These are phyloP conservation scores for Chrysaora quinquecirrha DNA, from an alignment of 30 jellyfish, hydroid and myxozoan genomes.

Conservation along the genomic window DNA sequence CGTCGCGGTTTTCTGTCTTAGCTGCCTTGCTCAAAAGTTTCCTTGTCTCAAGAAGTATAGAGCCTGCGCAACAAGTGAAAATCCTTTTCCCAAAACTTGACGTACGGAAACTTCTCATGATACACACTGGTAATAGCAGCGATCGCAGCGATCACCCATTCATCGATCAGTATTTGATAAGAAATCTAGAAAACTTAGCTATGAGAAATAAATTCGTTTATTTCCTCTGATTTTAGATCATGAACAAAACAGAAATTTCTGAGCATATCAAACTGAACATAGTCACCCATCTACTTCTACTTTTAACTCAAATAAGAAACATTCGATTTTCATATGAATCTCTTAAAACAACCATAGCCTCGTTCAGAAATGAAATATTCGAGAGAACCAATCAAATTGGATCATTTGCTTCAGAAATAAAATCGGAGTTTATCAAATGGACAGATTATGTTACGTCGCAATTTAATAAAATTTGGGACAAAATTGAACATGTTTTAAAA, in stretches of 20 bases:
- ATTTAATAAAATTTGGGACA: constrained; percentile 14
- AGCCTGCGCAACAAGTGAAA: too few relatives aligned
- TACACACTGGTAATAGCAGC: too few relatives aligned
- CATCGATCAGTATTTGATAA: not conserved
- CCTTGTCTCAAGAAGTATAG: too few relatives aligned
- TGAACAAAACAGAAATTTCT: constrained; percentile 11
- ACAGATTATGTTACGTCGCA: constrained; percentile 25
- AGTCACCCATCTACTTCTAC: constrained; percentile 4
- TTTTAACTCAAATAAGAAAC: not conserved
- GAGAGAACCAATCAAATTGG: not conserved
- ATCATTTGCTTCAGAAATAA: not conserved
- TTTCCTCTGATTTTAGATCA: constrained; percentile 13
- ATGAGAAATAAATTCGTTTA: not conserved
- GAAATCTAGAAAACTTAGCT: too few relatives aligned
- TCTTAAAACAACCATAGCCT: not conserved
- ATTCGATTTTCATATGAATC: not conserved
- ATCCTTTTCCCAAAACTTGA: too few relatives aligned
- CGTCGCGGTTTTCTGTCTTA: too few relatives aligned
- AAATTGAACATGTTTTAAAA: not conserved
- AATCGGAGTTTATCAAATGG: constrained; percentile 34
- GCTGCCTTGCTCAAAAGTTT: too few relatives aligned
- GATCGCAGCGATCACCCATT: too few relatives aligned
- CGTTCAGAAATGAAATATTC: constrained; percentile 2
- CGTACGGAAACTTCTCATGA: not conserved
- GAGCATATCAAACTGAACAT: constrained; percentile 12